Evolutionary conservation across 2,888 invertebrate species (phyloP).

Genomic region (Tricholauxania praeusta): DNA sequence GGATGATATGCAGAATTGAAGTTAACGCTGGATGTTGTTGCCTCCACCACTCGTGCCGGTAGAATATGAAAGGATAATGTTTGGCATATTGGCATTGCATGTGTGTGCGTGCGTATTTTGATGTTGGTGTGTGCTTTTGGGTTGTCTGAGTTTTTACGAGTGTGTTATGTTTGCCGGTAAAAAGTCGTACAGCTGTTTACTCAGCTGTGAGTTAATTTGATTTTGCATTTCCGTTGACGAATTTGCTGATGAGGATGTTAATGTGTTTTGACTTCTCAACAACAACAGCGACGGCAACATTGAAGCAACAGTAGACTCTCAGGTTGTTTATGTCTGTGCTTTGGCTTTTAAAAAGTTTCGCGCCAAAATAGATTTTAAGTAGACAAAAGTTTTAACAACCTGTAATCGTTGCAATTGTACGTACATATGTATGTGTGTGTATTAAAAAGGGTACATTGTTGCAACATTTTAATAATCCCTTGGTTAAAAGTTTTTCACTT

Average conservation of each 20-base stretch:
- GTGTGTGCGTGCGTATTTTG: neutral
- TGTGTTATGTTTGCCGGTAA: slow-evolving; percentile 2
- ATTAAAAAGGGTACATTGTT: too few species aligned
- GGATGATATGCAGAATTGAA: slow-evolving; percentile 18
- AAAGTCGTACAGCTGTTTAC: slow-evolving; percentile 18
- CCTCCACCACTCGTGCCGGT: neutral
- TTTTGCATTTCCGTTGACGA: slow-evolving; percentile 30
- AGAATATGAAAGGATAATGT: slow-evolving; percentile 29
- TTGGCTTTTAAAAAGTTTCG: neutral
- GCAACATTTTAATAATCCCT: too few species aligned
- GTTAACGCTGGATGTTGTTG: neutral
- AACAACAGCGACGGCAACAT: neutral
- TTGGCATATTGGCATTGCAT: slow-evolving; percentile 19
- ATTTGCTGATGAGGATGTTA: slow-evolving; percentile 22
- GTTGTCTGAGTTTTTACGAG: neutral
- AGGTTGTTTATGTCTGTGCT: slow-evolving; percentile 1
- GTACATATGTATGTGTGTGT: too few species aligned
- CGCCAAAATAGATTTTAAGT: slow-evolving; percentile 4
- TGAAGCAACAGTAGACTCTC: neutral
- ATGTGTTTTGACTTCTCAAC: slow-evolving; percentile 24
- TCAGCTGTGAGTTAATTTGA: slow-evolving; percentile 34
- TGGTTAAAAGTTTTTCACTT: too few species aligned
- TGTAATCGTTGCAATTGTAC: too few species aligned
- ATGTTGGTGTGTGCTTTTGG: neutral
- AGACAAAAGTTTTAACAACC: too few species aligned